phyloP scores from a whole-genome alignment of 1,140 invertebrate genomes.

The Tenebrio molitor region DNA sequence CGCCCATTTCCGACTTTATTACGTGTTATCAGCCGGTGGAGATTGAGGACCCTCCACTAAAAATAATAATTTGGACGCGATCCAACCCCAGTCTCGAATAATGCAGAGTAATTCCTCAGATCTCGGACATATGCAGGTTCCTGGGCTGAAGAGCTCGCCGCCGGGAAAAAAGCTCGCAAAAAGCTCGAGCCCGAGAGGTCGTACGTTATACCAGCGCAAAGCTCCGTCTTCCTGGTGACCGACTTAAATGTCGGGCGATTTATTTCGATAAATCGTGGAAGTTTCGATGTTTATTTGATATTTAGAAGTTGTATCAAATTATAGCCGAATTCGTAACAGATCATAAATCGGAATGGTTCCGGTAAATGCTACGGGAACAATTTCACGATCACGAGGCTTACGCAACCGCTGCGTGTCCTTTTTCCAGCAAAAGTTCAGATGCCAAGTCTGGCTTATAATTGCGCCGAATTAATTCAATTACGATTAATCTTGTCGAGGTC shows the following conservation, averaged over 20 bases:
- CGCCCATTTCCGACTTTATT: conserved; percentile 11
- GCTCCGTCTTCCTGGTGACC: background rate
- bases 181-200: conserved; percentile 6
- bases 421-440: background rate
- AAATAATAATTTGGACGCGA: conserved; percentile 20
- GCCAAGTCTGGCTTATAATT: background rate
- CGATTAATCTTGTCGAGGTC: conserved; percentile 30
- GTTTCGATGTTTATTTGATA: conserved; percentile 38
- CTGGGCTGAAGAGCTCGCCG: background rate
- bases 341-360: conserved; percentile 14
- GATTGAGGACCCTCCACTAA: conserved; percentile 4
- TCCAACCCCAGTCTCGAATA: conserved; percentile 18
- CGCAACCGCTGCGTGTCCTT: background rate
- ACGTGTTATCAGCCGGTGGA: background rate
- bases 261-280: conserved; percentile 15
- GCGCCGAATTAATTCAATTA: conserved; percentile 1
- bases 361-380: background rate
- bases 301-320: conserved; percentile 29
- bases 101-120: conserved; percentile 16
- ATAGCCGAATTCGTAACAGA: background rate
- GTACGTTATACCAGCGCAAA: conserved; percentile 14
- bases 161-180: conserved; percentile 10
- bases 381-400: conserved; percentile 12
- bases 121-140: conserved; percentile 26
- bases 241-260: background rate